A percentile compares a stretch with the other conserved stretches of the same genome.
These are phyloP conservation scores for Oncorhynchus clarkii DNA, from an alignment of 2,113 vertebrate species.

Conservation along the genomic window DNA sequence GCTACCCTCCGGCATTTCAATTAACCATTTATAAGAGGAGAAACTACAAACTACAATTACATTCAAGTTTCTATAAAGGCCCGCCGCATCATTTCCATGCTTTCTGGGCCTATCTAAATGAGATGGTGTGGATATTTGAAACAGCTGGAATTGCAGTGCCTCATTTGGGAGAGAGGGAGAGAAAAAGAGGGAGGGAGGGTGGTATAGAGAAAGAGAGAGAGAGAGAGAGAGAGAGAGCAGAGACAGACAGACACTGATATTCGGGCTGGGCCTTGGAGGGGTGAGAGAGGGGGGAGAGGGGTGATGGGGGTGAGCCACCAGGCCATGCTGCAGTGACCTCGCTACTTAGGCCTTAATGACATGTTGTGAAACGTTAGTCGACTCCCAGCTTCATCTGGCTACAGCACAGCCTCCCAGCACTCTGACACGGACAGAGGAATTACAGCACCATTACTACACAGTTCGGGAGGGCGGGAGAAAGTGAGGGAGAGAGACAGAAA, in stretches of 20 bases:
- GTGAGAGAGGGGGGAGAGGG: conserved; percentile 42
- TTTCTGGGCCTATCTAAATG: conserved; percentile 68
- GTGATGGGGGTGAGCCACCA: conserved; percentile 36
- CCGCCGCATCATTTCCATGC: conserved; percentile 79
- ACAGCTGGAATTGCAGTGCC: conserved; percentile 63
- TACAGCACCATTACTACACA: conserved; percentile 57
- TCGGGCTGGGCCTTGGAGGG: conserved; percentile 39
- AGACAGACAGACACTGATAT: conserved; percentile 9
- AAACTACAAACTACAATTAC: conserved; percentile 94
- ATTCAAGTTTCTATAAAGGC: conserved; percentile 88
- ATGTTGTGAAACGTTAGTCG: conserved; percentile 81
- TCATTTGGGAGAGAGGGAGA: conserved; percentile 35
- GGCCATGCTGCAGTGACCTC: conserved; percentile 66
- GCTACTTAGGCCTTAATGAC: conserved; percentile 80
- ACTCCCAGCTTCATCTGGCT: conserved; percentile 75
- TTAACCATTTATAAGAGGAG: conserved; percentile 94
- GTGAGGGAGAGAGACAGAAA: conserved; percentile 4
- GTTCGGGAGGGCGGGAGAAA: conserved; percentile 7
- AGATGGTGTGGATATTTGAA: conserved; percentile 77
- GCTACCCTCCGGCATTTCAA: conserved; percentile 96
- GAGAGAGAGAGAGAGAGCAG: not conserved
- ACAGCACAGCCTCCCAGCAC: conserved; percentile 58
- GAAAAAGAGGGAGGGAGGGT: conserved; percentile 12
- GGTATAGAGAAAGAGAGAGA: not conserved
- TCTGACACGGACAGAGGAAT: conserved; percentile 62